phyloP scores from a whole-genome alignment of 2,113 vertebrate genomes.

The Jaculus jaculus region DNA sequence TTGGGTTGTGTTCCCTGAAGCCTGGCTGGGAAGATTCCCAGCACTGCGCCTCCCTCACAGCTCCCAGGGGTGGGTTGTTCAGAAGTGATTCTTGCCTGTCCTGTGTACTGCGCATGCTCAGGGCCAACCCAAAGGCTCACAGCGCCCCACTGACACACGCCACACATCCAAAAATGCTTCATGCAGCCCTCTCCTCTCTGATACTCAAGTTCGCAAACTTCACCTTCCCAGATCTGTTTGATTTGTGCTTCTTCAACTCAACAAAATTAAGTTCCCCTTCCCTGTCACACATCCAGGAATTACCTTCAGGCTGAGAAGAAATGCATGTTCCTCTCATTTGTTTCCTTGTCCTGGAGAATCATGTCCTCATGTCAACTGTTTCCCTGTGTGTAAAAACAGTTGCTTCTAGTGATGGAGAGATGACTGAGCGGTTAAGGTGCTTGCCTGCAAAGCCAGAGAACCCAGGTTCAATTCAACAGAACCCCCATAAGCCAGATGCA shows the following conservation, averaged over 20 bases:
- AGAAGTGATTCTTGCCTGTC: background rate
- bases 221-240: background rate
- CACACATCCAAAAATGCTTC: background rate
- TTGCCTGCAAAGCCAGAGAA: too few species aligned
- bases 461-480: too few species aligned
- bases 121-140: background rate
- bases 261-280: background rate
- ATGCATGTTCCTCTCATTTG: background rate
- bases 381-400: background rate
- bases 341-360: background rate
- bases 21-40: background rate
- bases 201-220: background rate
- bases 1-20: background rate
- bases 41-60: background rate
- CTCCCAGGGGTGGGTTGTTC: background rate
- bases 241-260: background rate
- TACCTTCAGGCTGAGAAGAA: background rate
- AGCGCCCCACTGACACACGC: background rate
- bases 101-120: background rate
- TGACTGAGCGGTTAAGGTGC: too few species aligned
- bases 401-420: background rate
- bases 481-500: too few species aligned
- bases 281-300: background rate
- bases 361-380: too few species aligned
- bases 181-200: background rate